Percentiles rank a stretch among this genome's conserved stretches.
phyloP scores from a whole-genome alignment of 2,113 vertebrate genomes.

The Sceloporus tristichus region DNA sequence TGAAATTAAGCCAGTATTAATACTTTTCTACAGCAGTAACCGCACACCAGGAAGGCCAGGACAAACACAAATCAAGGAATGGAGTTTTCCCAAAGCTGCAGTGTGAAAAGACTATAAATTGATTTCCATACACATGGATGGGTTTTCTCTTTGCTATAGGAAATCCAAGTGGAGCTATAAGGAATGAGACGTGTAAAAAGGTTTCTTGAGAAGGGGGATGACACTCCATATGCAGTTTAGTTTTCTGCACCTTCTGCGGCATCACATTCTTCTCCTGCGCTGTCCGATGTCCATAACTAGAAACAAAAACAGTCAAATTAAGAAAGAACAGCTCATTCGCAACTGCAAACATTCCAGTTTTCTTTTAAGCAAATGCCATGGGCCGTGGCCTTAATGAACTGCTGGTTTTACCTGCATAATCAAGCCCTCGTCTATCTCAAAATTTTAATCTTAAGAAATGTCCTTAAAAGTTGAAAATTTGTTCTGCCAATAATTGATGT shows the following conservation, averaged over 20 bases:
- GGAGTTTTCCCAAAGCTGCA: slow-evolving; percentile 90
- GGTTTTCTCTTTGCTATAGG: slow-evolving; percentile 89
- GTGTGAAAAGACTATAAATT: slow-evolving; percentile 87
- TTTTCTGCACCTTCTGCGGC: slow-evolving; percentile 88
- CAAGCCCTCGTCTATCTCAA: not conserved
- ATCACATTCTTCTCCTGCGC: slow-evolving; percentile 89
- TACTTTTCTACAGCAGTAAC: slow-evolving; percentile 94
- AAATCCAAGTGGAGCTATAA: slow-evolving; percentile 90
- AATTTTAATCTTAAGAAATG: not conserved
- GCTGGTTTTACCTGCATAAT: not conserved
- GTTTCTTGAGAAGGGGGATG: slow-evolving; percentile 79
- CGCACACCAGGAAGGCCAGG: slow-evolving; percentile 91
- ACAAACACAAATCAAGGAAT: slow-evolving; percentile 89
- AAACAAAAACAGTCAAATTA: slow-evolving; percentile 39
- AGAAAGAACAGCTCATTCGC: not conserved
- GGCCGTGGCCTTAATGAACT: not conserved
- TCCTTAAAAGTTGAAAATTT: not conserved
- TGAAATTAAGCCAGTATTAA: slow-evolving; percentile 89
- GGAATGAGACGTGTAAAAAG: slow-evolving; percentile 98
- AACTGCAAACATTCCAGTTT: not conserved
- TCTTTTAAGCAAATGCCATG: not conserved
- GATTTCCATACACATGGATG: slow-evolving; percentile 86
- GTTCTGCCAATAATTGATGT: too few relatives aligned
- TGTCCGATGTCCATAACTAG: slow-evolving; percentile 98
- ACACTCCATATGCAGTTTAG: slow-evolving; percentile 76